A percentile compares a stretch with the other conserved stretches of the same genome.
Conservation (phyloP, 2,797 vertebrate species). For the Apodemus agrarius region DNA sequence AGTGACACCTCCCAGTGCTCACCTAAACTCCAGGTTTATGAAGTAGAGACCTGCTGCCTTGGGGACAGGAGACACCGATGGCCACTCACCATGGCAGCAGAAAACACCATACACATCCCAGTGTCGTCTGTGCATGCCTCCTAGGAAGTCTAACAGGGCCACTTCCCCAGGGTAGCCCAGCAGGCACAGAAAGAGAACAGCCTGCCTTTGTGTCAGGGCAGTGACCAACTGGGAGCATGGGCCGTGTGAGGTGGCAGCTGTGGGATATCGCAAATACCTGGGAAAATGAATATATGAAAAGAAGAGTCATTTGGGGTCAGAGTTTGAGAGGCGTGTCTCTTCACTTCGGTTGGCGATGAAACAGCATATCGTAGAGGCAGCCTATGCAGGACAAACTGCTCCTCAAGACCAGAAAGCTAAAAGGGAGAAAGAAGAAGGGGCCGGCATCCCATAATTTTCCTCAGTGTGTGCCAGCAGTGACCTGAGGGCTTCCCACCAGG, state of each 20-base stretch:
- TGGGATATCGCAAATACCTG: fast-evolving
- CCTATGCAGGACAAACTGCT: background rate
- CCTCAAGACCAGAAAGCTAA: background rate
- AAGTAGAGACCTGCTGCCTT: background rate
- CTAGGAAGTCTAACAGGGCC: background rate
- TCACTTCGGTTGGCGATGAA: background rate
- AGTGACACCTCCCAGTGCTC: background rate
- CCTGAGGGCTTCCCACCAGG: background rate
- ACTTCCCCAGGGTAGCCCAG: background rate
- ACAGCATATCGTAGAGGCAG: background rate
- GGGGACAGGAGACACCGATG: background rate
- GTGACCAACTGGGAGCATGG: fast-evolving
- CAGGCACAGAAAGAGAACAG: no score
- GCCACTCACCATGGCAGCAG: background rate
- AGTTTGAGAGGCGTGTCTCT: background rate
- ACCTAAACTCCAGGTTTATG: background rate
- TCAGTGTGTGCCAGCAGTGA: no score
- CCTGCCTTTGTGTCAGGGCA: background rate
- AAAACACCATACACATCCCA: background rate
- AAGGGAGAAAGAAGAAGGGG: background rate
- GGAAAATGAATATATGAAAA: background rate
- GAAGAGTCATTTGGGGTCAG: background rate
- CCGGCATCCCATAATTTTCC: background rate
- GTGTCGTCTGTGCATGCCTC: background rate
- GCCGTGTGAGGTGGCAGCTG: no score